These are phyloP conservation scores for Mandrillus leucophaeus DNA, from an alignment of 2,113 vertebrate genomes.

Conservation along the genomic window DNA sequence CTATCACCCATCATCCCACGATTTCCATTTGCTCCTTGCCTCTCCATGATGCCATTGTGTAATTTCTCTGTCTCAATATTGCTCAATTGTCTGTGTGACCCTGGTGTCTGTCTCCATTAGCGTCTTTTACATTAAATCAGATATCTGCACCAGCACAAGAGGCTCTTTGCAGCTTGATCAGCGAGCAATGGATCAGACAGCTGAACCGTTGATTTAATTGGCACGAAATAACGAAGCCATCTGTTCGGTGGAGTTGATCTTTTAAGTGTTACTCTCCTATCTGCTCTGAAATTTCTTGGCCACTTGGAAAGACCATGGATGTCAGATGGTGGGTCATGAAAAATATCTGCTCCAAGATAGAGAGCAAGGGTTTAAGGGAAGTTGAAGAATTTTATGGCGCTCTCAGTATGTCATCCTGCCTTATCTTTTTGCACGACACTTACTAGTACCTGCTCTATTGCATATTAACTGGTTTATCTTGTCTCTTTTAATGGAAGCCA, in stretches of 20 bases:
- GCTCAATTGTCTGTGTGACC: slow-evolving; percentile 19
- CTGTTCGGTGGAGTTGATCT: slow-evolving; percentile 66
- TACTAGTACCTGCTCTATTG: not conserved
- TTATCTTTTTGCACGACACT: not conserved
- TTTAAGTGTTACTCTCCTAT: slow-evolving; percentile 61
- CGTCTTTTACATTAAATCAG: slow-evolving; percentile 31
- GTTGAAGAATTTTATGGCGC: not conserved
- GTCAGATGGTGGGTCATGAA: slow-evolving; percentile 63
- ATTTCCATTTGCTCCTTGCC: not conserved
- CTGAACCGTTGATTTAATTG: slow-evolving; percentile 60
- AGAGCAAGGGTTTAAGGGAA: not conserved
- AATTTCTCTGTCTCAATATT: slow-evolving; percentile 26
- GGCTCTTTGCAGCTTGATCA: slow-evolving; percentile 47
- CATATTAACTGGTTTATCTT: not conserved
- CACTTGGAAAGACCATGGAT: slow-evolving; percentile 52
- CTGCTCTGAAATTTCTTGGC: slow-evolving; percentile 66
- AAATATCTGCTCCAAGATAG: not conserved
- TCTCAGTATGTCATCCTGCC: not conserved
- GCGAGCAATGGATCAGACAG: slow-evolving; percentile 37
- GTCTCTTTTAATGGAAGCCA: not conserved
- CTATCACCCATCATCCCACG: not conserved
- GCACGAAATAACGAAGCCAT: slow-evolving; percentile 70
- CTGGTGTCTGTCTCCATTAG: not conserved
- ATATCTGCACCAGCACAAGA: not conserved
- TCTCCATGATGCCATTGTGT: not conserved